phyloP scores from a whole-genome alignment of 2,888 invertebrate species.

The Gerris lacustris region DNA sequence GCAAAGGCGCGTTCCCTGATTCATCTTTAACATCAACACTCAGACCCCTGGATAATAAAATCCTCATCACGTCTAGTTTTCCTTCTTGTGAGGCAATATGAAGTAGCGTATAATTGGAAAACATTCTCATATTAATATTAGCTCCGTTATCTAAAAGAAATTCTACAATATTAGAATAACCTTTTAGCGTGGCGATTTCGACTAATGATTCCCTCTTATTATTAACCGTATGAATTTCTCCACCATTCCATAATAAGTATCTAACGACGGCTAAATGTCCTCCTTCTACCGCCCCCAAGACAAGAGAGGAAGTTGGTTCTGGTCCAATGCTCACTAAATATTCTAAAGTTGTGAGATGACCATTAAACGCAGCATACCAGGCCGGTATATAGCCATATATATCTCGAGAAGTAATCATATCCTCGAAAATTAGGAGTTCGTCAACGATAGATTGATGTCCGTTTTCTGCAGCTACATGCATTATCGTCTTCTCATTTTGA shows the following conservation, averaged over 20 bases:
- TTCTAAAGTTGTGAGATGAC: neutral
- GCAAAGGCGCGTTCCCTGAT: neutral
- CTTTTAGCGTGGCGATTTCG: neutral
- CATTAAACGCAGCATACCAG: neutral
- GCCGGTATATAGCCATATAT: neutral
- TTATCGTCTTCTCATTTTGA: neutral
- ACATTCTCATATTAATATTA: neutral
- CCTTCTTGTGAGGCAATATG: neutral
- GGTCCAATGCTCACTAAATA: neutral
- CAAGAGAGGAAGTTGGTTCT: neutral
- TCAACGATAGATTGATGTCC: neutral
- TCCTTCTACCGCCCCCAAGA: neutral
- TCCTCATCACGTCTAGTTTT: neutral
- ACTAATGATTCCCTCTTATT: neutral
- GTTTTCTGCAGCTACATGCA: neutral
- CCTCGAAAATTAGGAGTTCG: neutral
- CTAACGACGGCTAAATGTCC: neutral
- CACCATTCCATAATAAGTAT: neutral
- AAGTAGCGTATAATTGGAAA: neutral
- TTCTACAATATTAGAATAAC: neutral
- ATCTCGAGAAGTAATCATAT: neutral
- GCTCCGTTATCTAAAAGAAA: neutral
- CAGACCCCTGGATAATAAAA: neutral
- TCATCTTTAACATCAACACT: neutral
- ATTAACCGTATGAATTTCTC: neutral